A percentile compares a stretch with the other conserved stretches of the same genome.
Evolutionary conservation across 2,888 invertebrate genomes (phyloP).

Genomic region (Meta bourneti): DNA sequence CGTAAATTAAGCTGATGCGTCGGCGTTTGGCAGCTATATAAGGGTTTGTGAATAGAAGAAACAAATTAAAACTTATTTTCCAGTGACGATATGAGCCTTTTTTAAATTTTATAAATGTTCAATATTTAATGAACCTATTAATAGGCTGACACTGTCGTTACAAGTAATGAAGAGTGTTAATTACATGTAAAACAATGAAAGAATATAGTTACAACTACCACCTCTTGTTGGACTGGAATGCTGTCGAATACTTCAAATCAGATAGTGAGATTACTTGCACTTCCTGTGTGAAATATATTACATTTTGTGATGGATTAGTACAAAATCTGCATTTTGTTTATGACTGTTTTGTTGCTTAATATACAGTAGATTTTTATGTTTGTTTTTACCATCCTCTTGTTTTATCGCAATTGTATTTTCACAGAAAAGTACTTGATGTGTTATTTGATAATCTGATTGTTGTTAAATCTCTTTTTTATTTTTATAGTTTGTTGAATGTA

Average conservation of each 20-base stretch:
- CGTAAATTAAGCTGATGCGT: slow-evolving; percentile 36
- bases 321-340: slow-evolving; percentile 67
- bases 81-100: slow-evolving; percentile 22
- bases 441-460: slow-evolving; percentile 66
- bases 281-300: slow-evolving; percentile 37
- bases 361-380: slow-evolving; percentile 48
- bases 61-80: slow-evolving; percentile 62
- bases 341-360: slow-evolving; percentile 53
- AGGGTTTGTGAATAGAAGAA: slow-evolving; percentile 29
- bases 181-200: not conserved
- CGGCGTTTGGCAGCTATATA: slow-evolving; percentile 70
- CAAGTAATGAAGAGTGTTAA: not conserved
- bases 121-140: not conserved
- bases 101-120: slow-evolving; percentile 39
- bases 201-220: not conserved
- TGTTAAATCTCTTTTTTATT: slow-evolving; percentile 74
- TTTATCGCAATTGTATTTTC: slow-evolving; percentile 36
- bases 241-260: not conserved
- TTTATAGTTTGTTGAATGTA: slow-evolving; percentile 74
- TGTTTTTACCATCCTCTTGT: slow-evolving; percentile 27
- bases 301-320: slow-evolving; percentile 73
- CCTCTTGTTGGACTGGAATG: not conserved
- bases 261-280: slow-evolving; percentile 70
- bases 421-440: slow-evolving; percentile 36
- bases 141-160: not conserved